Evolutionary conservation across 2,113 vertebrate species (phyloP).

Genomic region (Zosterops borbonicus): DNA sequence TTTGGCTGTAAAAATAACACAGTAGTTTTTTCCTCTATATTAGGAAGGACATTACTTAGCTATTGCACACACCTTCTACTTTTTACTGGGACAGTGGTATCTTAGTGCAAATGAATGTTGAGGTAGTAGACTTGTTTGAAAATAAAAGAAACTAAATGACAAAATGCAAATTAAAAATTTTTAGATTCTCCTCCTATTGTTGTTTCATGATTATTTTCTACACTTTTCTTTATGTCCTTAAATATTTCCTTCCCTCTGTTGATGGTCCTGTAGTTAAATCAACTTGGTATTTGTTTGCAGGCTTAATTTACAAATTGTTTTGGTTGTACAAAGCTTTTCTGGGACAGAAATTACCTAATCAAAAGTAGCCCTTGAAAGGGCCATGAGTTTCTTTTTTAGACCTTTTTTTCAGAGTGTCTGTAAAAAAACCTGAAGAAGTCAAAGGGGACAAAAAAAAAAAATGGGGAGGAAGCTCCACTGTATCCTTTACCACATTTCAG

Average conservation of each 20-base stretch:
- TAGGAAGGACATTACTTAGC: background rate
- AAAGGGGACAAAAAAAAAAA: background rate
- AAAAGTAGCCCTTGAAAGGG: background rate
- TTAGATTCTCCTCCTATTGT: background rate
- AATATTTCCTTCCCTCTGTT: background rate
- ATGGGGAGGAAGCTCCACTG: background rate
- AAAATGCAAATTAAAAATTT: background rate
- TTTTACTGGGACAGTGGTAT: background rate
- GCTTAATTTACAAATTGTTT: background rate
- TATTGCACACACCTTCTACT: background rate
- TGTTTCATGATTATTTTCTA: background rate
- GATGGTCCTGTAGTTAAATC: background rate
- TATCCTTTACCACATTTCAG: background rate
- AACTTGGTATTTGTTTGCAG: background rate
- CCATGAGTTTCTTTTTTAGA: background rate
- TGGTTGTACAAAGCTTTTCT: background rate
- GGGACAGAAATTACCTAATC: background rate
- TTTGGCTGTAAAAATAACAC: background rate
- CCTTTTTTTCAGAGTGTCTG: background rate
- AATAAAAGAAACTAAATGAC: background rate
- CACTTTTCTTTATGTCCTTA: background rate
- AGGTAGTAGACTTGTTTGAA: background rate
- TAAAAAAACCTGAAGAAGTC: background rate
- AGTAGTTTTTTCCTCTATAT: background rate
- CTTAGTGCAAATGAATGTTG: background rate